Evolutionary conservation across 2,888 invertebrate species (phyloP).

Genomic region (Stenichneumon culpator): DNA sequence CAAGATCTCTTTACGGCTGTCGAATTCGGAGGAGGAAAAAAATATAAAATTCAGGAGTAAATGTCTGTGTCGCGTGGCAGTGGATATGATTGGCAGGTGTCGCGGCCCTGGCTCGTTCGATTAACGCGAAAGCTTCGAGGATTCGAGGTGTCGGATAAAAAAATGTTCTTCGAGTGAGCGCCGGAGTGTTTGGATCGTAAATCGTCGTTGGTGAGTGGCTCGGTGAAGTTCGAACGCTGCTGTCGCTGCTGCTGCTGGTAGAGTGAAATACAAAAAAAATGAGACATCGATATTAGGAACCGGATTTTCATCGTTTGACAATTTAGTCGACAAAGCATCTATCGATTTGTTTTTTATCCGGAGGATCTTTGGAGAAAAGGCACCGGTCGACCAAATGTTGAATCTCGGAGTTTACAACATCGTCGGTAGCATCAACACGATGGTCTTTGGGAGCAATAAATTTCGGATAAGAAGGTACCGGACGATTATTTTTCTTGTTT

Average conservation of each 20-base stretch:
- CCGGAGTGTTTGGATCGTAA: neutral
- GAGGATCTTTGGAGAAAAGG: neutral
- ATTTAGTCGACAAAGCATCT: neutral
- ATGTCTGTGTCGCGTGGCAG: slow-evolving; percentile 54
- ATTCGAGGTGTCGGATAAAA: slow-evolving; percentile 9
- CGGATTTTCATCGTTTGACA: neutral
- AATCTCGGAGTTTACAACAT: slow-evolving; percentile 81
- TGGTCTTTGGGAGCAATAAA: slow-evolving; percentile 86
- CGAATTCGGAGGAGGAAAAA: neutral
- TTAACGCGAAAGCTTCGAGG: slow-evolving; percentile 13
- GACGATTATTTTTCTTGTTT: neutral
- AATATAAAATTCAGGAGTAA: slow-evolving; percentile 25
- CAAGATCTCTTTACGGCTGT: neutral
- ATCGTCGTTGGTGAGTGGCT: slow-evolving; percentile 36
- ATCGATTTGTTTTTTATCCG: neutral
- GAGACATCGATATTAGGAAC: slow-evolving; percentile 4
- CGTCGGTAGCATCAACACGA: slow-evolving; percentile 81
- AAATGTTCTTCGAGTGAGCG: slow-evolving; percentile 51
- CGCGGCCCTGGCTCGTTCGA: slow-evolving; percentile 26
- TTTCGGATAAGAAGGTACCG: slow-evolving; percentile 87
- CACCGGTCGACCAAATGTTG: slow-evolving; percentile 78
- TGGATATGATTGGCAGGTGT: slow-evolving; percentile 44
- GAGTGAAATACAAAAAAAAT: slow-evolving; percentile 2
- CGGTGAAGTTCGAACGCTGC: slow-evolving; percentile 23
- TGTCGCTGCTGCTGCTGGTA: neutral